Conservation (phyloP, 2,113 vertebrate genomes). For the Istiophorus platypterus region DNA sequence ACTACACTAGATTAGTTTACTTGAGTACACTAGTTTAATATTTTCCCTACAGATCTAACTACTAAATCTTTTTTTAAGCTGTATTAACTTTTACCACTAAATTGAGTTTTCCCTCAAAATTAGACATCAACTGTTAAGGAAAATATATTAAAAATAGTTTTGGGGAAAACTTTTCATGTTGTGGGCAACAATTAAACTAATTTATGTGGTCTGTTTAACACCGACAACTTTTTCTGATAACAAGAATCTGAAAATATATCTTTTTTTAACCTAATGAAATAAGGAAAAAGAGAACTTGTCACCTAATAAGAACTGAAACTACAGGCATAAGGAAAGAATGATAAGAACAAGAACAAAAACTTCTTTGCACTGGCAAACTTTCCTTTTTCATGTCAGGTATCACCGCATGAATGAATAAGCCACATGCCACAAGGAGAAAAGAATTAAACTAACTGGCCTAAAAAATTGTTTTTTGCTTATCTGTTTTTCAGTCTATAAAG, state of each 20-base stretch:
- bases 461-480: slow-evolving; percentile 2
- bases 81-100: not conserved
- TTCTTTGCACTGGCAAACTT: not conserved
- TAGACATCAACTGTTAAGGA: not conserved
- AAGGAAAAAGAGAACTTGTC: not conserved
- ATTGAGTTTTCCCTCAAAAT: not conserved
- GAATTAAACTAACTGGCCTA: slow-evolving; percentile 2
- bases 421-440: not conserved
- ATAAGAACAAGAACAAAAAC: slow-evolving; percentile 21
- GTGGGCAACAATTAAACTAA: too few species aligned
- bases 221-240: not conserved
- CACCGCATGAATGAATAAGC: slow-evolving; percentile 14
- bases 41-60: not conserved
- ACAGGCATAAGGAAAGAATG: slow-evolving; percentile 18
- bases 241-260: not conserved
- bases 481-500: not conserved
- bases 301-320: slow-evolving; percentile 7
- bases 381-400: slow-evolving; percentile 19
- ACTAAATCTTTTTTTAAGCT: not conserved
- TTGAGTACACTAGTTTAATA: not conserved
- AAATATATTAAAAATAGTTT: too few species aligned
- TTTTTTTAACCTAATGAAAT: not conserved
- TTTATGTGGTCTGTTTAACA: not conserved
- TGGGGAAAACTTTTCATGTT: too few species aligned
- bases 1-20: not conserved